phyloP scores from a whole-genome alignment of 2,797 vertebrate genomes.

The Smutsia gigantea region DNA sequence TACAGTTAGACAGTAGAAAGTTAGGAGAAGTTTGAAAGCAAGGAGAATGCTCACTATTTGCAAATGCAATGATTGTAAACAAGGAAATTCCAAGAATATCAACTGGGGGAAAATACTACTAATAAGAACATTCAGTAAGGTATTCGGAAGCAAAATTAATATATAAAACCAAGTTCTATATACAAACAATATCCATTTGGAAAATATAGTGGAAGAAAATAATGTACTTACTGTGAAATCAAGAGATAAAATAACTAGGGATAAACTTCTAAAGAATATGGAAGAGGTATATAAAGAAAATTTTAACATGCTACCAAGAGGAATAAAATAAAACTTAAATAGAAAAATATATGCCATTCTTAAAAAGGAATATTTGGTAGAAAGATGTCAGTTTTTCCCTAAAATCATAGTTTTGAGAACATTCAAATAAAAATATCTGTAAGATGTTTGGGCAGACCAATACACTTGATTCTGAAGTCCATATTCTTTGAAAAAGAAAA shows the following conservation, averaged over 20 bases:
- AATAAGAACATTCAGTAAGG: background rate
- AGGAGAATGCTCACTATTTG: background rate
- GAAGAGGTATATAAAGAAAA: background rate
- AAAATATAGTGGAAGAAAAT: background rate
- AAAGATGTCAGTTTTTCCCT: background rate
- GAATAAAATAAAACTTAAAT: background rate
- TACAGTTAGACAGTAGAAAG: background rate
- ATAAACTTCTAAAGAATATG: slow-evolving; percentile 32
- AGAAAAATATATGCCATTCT: slow-evolving; percentile 17
- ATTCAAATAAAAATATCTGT: slow-evolving; percentile 10
- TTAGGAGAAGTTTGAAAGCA: background rate
- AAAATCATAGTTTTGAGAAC: background rate
- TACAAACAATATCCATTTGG: background rate
- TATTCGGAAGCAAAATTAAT: slow-evolving; percentile 20
- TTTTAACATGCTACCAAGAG: background rate
- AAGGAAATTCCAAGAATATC: slow-evolving; percentile 26
- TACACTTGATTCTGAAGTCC: slow-evolving; percentile 7
- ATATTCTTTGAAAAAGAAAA: background rate
- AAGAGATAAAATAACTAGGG: background rate
- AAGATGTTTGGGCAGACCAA: background rate
- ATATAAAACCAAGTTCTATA: background rate
- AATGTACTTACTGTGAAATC: background rate
- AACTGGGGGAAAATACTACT: background rate
- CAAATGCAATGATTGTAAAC: background rate
- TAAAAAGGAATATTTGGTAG: slow-evolving; percentile 16